Conservation (phyloP, 2,888 invertebrate genomes). For the Patella caerulea region DNA sequence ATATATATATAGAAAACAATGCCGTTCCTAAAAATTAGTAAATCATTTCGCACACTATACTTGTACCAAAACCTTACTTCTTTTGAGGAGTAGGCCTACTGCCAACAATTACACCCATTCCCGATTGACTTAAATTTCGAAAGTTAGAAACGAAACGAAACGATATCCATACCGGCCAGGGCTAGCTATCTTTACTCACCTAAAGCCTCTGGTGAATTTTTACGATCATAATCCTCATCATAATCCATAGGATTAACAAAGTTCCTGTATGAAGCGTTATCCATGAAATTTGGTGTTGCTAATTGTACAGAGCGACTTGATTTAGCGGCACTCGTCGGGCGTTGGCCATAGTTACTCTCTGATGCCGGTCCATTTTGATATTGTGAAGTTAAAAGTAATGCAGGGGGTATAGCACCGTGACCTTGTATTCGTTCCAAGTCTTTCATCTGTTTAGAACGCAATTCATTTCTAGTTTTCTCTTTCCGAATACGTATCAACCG, state of each 20-base stretch:
- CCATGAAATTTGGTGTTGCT: background rate
- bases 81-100: too few relatives aligned
- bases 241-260: background rate
- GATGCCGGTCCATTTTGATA: background rate
- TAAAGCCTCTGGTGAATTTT: background rate
- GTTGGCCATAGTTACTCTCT: background rate
- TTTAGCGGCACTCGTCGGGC: background rate
- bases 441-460: slow-evolving; percentile 37
- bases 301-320: background rate
- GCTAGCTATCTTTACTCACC: background rate
- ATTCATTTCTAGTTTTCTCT: slow-evolving; percentile 39
- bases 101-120: too few relatives aligned
- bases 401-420: background rate
- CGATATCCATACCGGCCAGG: too few relatives aligned
- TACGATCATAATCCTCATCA: slow-evolving; percentile 7
- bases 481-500: slow-evolving; percentile 60
- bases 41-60: too few relatives aligned
- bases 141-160: too few relatives aligned
- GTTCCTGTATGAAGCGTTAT: background rate
- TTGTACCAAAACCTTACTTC: too few relatives aligned
- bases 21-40: too few relatives aligned
- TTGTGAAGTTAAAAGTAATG: background rate
- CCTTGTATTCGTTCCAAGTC: slow-evolving; percentile 26
- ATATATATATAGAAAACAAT: too few relatives aligned
- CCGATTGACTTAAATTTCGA: too few relatives aligned